Evolutionary conservation across 1,140 invertebrate species (phyloP), one percentile per base, ranked within the genome.

Genomic region (Bombus difficillimus): DNA sequence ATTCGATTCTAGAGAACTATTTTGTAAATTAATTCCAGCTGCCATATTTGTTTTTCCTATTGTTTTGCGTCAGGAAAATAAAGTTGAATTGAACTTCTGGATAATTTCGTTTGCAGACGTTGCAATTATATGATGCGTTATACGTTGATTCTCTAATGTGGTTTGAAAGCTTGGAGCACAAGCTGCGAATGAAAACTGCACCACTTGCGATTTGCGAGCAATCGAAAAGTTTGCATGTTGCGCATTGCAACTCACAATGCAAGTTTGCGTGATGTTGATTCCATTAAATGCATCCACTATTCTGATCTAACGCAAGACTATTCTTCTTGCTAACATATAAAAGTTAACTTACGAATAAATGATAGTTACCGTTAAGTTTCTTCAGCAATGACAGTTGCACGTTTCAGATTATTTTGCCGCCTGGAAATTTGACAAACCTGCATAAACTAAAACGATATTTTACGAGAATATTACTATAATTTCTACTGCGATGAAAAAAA

Each of bases 101-200:
- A 37, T 62, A 34, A 39, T 15, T 39, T n/a, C 41, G n/a, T 32
- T 43, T 37, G 64, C 64, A 28, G 37, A 25, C 25, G 37, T 32
- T 75, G 25, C 37, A 12, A 62, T 25, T 64, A 22, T 22, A 53
- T 8, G 47, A 22, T n/a, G 18, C 39, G 13, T 22, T 25, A 41
- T 73, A 43, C 5, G 13, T 73, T 43, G 8, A 22, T 18, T 8
- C 1, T 18, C 22, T 25, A 57, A 41, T 39, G n/a, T 78, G 77
- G 37, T 78, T 76, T 39, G 22, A 71, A 71, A n/a, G 82, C 66
- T 84, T 84, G 37, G 3, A 32, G 75, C 82, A 79, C 82, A 37
- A 83, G 59, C 32, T 71, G 13, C 9, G 75, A 79, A 71, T 71
- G 82, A 79, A 53, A 82, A 12, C 34, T 78, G 66, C 75, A 79